Conservation (phyloP, 1,140 invertebrate genomes). For the Ooceraea biroi region DNA sequence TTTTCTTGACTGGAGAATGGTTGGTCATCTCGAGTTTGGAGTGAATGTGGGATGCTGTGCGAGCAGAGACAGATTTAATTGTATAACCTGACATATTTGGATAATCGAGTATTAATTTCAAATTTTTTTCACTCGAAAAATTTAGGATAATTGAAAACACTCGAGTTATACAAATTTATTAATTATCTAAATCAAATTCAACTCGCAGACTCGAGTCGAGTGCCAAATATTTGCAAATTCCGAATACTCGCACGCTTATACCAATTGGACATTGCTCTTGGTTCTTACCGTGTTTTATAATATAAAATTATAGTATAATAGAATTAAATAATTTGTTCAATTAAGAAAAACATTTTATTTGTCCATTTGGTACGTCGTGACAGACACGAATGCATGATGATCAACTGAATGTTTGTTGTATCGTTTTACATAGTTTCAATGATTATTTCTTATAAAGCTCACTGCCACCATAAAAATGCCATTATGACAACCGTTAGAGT, state of each 20-base stretch:
- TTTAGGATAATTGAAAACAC: too few relatives aligned
- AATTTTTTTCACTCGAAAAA: too few relatives aligned
- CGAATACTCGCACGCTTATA: background rate
- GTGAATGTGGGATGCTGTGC: slow-evolving; percentile 2
- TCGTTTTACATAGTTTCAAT: slow-evolving; percentile 36
- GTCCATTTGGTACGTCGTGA: background rate
- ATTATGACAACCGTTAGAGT: slow-evolving; percentile 23
- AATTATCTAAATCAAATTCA: background rate
- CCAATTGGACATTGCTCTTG: background rate
- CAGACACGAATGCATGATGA: slow-evolving; percentile 32
- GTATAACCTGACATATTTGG: too few relatives aligned
- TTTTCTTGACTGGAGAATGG: background rate
- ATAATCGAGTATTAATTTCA: background rate
- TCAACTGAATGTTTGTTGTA: slow-evolving; percentile 6
- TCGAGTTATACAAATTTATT: background rate
- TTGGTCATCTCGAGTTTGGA: slow-evolving; percentile 28
- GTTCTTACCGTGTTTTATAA: background rate
- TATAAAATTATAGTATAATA: background rate
- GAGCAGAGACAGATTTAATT: too few relatives aligned
- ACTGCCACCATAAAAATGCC: background rate
- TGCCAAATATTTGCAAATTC: background rate
- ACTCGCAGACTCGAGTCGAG: background rate
- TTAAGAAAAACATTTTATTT: background rate
- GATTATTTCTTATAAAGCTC: slow-evolving; percentile 21
- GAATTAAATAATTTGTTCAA: background rate